Conservation (phyloP, 2,797 vertebrate species). For the Botia kubotai region DNA sequence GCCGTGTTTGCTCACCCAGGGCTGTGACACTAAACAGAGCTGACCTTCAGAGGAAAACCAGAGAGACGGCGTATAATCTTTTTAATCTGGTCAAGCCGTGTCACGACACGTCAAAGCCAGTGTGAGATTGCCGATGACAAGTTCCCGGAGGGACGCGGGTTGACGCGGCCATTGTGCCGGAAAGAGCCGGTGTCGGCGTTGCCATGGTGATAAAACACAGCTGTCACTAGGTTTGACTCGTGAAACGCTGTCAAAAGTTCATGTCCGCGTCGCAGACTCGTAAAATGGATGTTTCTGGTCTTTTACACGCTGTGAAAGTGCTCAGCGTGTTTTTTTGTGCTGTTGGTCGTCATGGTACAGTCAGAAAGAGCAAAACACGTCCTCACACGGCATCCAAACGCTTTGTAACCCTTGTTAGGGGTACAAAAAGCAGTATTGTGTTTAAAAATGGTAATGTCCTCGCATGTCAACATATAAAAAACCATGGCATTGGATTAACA, state of each 20-base stretch:
- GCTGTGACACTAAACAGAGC: constrained; percentile 54
- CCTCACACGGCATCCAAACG: neutral
- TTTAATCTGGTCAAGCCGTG: constrained; percentile 60
- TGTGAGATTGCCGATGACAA: constrained; percentile 56
- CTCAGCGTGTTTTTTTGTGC: too few species aligned
- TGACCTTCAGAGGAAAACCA: constrained; percentile 58
- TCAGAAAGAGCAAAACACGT: neutral
- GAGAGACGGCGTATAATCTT: constrained; percentile 49
- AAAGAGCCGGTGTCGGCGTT: constrained; percentile 29
- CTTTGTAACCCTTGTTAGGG: neutral
- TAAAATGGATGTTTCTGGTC: constrained; percentile 18
- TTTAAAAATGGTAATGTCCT: neutral
- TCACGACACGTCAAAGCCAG: constrained; percentile 50
- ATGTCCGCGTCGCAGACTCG: constrained; percentile 12
- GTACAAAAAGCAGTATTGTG: neutral
- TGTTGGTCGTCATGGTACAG: too few species aligned
- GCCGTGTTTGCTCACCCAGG: constrained; percentile 49
- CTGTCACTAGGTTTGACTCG: constrained; percentile 22
- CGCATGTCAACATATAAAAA: neutral
- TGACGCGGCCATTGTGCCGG: constrained; percentile 41
- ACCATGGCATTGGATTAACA: too few species aligned
- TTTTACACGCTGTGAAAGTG: constrained; percentile 25
- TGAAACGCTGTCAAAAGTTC: constrained; percentile 4
- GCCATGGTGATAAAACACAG: constrained; percentile 41
- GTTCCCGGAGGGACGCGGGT: constrained; percentile 47